Evolutionary conservation across 2,113 vertebrate species (phyloP), one percentile per base, ranked within the genome.

Genomic region (Lepidothrix coronata): DNA sequence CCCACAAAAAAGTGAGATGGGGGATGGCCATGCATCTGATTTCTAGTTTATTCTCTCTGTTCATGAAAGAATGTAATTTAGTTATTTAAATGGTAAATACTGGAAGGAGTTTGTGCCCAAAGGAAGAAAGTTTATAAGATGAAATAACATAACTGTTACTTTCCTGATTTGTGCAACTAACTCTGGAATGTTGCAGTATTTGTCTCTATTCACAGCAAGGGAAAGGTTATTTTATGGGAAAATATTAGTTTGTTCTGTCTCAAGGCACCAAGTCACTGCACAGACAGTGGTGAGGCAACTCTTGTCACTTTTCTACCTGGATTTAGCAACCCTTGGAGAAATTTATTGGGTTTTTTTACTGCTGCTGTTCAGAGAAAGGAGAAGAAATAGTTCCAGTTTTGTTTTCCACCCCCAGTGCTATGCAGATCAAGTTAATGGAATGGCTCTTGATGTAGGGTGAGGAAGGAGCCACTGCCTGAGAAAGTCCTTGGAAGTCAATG

Each of bases 21-120:
- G 51, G 83, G 93, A 94, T 96, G 89, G 94, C 89, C 68, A 27
- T 57, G 91, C 94, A 94, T 97, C 84, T 97, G 49, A 96, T 97
- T 97, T 97, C 92, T 75, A 61, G 92, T 92, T 97, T 97, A 97
- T 89, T 80, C 54, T 94, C 25, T 44, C n/a, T 48, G 52, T 57
- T 96, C 80, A 2, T 68, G 76, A 77, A 91, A 77, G 39, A 88
- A 94, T 72, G 86, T 91, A 0, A 88, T 91, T 85, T 82, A 77
- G 63, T 92, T 94, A 96, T 58, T 90, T 91, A 91, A 61, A 87
- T 33, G 2, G 0, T 61, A 92, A 85, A 66, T 91, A 48, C 52
- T 27, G 55, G 35, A 82, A 80, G 46, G 14, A 72, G 27, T 79
- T 85, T 75, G 48, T 81, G 28, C 68, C 82, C 35, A 75, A 85